These are phyloP conservation scores for Danio kyathit DNA, from an alignment of 2,797 vertebrate species.

Conservation along the genomic window DNA sequence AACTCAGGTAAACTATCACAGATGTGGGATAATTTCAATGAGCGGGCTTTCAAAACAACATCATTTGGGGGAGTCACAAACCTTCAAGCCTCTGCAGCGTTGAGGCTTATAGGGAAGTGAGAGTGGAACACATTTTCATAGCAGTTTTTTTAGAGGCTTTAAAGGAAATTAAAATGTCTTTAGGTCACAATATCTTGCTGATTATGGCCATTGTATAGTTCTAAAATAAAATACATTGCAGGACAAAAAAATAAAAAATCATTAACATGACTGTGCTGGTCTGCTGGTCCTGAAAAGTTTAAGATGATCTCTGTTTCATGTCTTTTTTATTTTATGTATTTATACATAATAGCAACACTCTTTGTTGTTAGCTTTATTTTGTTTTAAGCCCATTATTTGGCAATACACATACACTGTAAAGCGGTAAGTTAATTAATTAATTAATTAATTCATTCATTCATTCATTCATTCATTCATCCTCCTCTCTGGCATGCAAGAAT, in stretches of 20 bases:
- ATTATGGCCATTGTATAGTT: too few relatives aligned
- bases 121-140: constrained; percentile 24
- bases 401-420: too few relatives aligned
- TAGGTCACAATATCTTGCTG: neutral
- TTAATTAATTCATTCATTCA: too few relatives aligned
- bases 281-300: neutral
- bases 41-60: constrained; percentile 70
- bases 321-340: neutral
- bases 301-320: neutral
- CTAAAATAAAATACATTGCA: too few relatives aligned
- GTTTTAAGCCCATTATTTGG: too few relatives aligned
- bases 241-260: neutral
- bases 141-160: constrained; percentile 9
- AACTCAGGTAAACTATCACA: constrained; percentile 79
- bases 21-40: constrained; percentile 76
- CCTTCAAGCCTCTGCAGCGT: constrained; percentile 51
- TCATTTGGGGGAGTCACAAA: constrained; percentile 63
- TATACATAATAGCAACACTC: neutral
- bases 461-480: too few relatives aligned
- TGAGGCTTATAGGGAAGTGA: constrained; percentile 46
- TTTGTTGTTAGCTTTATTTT: too few relatives aligned
- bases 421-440: too few relatives aligned
- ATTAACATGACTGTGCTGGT: neutral
- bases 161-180: constrained; percentile 11
- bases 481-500: too few relatives aligned